These are phyloP conservation scores for Timandra comae DNA, from an alignment of 2,888 invertebrate species.

Conservation along the genomic window DNA sequence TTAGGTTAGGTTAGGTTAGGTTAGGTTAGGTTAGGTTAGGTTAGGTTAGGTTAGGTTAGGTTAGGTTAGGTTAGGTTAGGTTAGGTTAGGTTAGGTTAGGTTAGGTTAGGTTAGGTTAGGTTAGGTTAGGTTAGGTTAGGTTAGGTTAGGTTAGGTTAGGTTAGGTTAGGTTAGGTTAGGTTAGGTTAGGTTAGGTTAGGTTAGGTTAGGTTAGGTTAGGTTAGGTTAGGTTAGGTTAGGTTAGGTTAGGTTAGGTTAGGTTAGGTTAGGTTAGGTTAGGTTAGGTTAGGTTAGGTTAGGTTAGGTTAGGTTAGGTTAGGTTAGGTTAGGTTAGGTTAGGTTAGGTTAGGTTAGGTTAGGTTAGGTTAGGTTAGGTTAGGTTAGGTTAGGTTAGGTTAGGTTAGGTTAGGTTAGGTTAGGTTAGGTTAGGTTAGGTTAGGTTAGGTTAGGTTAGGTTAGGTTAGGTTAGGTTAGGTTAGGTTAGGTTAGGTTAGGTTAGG, in stretches of 20 bases:
- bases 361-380: conserved; percentile 18
- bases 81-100: conserved; percentile 13
- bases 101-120: conserved; percentile 13
- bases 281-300: conserved; percentile 19
- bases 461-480: conserved; percentile 8
- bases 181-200: conserved; percentile 15
- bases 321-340: conserved; percentile 18
- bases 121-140: conserved; percentile 13
- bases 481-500: conserved; percentile 4
- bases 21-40: conserved; percentile 11
- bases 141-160: conserved; percentile 15
- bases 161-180: conserved; percentile 12
- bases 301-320: conserved; percentile 12
- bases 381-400: conserved; percentile 9
- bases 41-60: conserved; percentile 11
- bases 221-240: conserved; percentile 14
- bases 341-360: conserved; percentile 20
- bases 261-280: conserved; percentile 18
- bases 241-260: conserved; percentile 19
- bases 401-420: conserved; percentile 9
- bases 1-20: too few relatives aligned
- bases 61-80: conserved; percentile 11
- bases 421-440: conserved; percentile 12
- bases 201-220: conserved; percentile 13
- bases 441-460: conserved; percentile 14